Conservation (phyloP, 2,888 invertebrate species). For the Harmothoe impar region DNA sequence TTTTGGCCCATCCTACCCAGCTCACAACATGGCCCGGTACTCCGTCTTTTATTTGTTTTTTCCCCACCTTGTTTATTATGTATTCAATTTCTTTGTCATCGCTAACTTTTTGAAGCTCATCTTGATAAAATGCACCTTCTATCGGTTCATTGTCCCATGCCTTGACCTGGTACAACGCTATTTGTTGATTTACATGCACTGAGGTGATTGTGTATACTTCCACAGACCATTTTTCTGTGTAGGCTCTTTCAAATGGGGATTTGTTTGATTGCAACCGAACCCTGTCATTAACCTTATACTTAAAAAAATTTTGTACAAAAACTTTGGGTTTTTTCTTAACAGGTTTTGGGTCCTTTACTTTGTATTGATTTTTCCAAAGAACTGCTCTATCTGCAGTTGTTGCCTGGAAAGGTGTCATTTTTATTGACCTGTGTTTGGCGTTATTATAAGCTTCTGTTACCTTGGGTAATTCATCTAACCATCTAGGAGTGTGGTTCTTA, state of each 20-base stretch:
- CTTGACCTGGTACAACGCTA: background rate
- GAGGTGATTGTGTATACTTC: background rate
- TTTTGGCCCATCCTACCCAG: background rate
- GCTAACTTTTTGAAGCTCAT: background rate
- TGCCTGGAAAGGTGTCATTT: background rate
- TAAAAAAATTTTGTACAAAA: background rate
- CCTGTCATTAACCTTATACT: background rate
- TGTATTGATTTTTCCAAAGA: background rate
- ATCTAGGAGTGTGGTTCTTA: background rate
- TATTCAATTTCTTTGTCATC: background rate
- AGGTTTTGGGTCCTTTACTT: background rate
- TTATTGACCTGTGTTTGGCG: conserved; percentile 2
- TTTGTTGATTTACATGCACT: background rate
- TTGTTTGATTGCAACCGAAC: background rate
- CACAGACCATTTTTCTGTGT: background rate
- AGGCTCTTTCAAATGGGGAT: background rate
- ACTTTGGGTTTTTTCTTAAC: background rate
- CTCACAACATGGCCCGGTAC: background rate
- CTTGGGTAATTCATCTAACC: background rate
- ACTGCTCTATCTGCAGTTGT: background rate
- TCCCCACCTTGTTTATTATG: background rate
- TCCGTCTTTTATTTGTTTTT: background rate
- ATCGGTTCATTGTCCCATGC: background rate
- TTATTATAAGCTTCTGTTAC: background rate
- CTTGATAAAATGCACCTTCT: conserved; percentile 13